phyloP scores from a whole-genome alignment of 2,888 invertebrate species.

The Cheilosia variabilis region DNA sequence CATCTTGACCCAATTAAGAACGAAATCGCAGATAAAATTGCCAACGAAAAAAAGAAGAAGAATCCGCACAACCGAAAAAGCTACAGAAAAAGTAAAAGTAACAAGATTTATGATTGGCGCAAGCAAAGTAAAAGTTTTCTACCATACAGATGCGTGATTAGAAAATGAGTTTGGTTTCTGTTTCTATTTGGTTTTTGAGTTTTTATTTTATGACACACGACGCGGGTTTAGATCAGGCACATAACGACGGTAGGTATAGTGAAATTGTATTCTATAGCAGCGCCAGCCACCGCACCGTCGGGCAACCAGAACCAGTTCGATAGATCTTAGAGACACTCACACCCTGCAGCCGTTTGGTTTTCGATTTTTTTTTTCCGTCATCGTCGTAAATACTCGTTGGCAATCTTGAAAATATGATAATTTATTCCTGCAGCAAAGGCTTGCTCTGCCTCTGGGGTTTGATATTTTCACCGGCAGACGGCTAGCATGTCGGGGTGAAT shows the following conservation, averaged over 20 bases:
- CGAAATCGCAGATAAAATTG: not conserved
- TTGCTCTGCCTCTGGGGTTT: slow-evolving; percentile 26
- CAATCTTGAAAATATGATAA: slow-evolving; percentile 55
- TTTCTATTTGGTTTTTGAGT: not conserved
- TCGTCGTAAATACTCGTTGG: slow-evolving; percentile 9
- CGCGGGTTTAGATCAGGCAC: not conserved
- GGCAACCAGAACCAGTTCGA: slow-evolving; percentile 59
- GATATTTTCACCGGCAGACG: slow-evolving; percentile 52
- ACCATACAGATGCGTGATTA: slow-evolving; percentile 26
- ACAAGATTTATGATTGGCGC: slow-evolving; percentile 58
- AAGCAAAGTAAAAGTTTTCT: slow-evolving; percentile 64
- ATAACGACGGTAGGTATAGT: slow-evolving; percentile 27
- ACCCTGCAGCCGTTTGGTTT: slow-evolving; percentile 15
- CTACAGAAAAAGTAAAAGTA: slow-evolving; percentile 65
- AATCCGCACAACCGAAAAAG: slow-evolving; percentile 19
- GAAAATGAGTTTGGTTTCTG: slow-evolving; percentile 43
- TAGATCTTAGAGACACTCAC: slow-evolving; percentile 25
- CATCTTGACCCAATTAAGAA: slow-evolving; percentile 28
- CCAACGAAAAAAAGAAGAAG: slow-evolving; percentile 4
- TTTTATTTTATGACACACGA: slow-evolving; percentile 23
- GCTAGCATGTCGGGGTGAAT: slow-evolving; percentile 17
- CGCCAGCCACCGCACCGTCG: not conserved
- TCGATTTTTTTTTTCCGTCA: not conserved
- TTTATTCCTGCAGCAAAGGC: slow-evolving; percentile 43
- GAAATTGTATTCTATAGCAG: slow-evolving; percentile 25